phyloP scores from a whole-genome alignment of 2,113 vertebrate species.

The Engystomops pustulosus region DNA sequence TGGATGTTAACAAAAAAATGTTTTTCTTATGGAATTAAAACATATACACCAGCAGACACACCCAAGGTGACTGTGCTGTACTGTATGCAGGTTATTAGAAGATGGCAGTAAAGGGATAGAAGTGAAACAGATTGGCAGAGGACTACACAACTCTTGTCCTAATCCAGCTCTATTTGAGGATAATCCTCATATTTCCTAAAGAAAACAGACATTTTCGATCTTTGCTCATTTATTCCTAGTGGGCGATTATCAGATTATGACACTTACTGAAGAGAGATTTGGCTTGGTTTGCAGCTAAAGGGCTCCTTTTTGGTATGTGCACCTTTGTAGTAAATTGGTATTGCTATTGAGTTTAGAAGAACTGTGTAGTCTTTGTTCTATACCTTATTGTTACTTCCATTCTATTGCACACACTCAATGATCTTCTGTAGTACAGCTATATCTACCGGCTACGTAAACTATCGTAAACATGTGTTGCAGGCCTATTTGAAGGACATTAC shows the following conservation, averaged over 20 bases:
- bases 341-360: too few relatives aligned
- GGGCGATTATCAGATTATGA: constrained; percentile 13
- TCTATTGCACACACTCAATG: too few relatives aligned
- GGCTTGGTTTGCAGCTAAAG: neutral
- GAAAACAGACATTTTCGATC: constrained; percentile 47
- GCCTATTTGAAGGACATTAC: too few relatives aligned
- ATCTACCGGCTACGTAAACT: too few relatives aligned
- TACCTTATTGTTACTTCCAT: too few relatives aligned
- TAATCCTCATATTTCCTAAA: constrained; percentile 32
- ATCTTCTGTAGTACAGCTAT: too few relatives aligned
- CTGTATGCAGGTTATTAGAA: neutral
- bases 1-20: too few relatives aligned
- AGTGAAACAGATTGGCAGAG: neutral
- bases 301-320: neutral
- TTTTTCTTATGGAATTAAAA: too few relatives aligned
- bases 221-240: constrained; percentile 4
- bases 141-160: constrained; percentile 21
- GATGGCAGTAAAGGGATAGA: neutral
- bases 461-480: too few relatives aligned
- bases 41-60: neutral
- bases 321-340: neutral
- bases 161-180: constrained; percentile 37
- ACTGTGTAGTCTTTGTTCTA: too few relatives aligned
- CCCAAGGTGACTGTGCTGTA: neutral
- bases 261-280: neutral